Percentiles rank a stretch among this genome's conserved stretches.
These are phyloP conservation scores for Smutsia temminckii DNA, from an alignment of 2,797 vertebrate genomes.

Conservation along the genomic window DNA sequence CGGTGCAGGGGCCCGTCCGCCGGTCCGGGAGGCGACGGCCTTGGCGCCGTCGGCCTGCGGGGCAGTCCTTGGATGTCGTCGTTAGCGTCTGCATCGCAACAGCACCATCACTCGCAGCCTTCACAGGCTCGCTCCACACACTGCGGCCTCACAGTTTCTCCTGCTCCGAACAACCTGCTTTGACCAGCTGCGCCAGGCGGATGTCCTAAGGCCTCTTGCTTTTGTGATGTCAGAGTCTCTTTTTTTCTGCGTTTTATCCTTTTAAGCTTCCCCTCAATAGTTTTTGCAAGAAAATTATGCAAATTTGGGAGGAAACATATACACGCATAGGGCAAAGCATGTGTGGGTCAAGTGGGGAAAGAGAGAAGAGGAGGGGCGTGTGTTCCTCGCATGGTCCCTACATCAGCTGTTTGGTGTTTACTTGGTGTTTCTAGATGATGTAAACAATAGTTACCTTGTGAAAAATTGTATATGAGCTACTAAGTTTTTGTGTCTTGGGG, in stretches of 20 bases:
- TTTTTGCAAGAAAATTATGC: neutral
- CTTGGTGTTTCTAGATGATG: neutral
- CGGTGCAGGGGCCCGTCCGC: fast-evolving
- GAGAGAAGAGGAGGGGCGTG: neutral
- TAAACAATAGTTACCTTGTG: neutral
- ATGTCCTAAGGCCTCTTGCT: neutral
- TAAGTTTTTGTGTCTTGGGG: neutral
- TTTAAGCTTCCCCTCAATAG: neutral
- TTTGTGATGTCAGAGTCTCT: neutral
- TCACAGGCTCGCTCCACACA: neutral
- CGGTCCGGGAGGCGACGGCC: fast-evolving
- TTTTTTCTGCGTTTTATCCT: neutral
- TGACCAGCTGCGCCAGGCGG: neutral
- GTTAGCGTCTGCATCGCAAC: neutral
- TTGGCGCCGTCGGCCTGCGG: neutral
- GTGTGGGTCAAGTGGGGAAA: neutral
- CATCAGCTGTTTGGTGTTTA: neutral
- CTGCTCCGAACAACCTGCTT: neutral
- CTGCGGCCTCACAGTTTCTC: neutral
- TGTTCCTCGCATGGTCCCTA: neutral
- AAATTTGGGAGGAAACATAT: neutral
- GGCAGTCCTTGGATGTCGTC: neutral
- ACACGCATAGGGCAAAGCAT: neutral
- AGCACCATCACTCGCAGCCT: neutral
- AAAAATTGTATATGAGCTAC: neutral